A percentile compares a stretch with the other conserved stretches of the same genome.
Evolutionary conservation across 2,797 vertebrate genomes (phyloP).

Genomic region (Caiman crocodilus): DNA sequence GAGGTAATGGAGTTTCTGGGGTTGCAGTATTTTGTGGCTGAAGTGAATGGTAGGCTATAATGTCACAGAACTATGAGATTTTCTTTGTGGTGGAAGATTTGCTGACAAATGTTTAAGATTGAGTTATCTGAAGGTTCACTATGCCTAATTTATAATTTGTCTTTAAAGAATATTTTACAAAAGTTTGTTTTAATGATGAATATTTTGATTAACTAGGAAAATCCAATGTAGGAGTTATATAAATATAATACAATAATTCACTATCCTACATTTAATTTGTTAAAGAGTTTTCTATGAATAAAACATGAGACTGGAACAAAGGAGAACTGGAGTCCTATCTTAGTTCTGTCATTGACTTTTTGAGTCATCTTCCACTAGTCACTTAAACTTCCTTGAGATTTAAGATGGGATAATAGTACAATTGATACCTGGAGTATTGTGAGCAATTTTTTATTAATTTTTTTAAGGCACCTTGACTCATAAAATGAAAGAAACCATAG

Average conservation of each 20-base stretch:
- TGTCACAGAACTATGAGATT: no score
- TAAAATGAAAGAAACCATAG: constrained; percentile 11
- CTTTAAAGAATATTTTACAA: no score
- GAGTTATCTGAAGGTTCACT: no score
- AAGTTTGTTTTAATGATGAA: neutral
- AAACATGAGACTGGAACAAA: rapidly evolving
- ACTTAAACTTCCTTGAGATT: neutral
- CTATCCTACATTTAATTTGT: neutral
- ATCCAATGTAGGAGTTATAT: neutral
- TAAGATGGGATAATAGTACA: neutral
- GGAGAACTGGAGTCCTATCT: neutral
- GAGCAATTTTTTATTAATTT: neutral
- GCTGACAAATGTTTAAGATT: no score
- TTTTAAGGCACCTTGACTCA: neutral
- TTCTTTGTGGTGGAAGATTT: no score
- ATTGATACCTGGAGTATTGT: neutral
- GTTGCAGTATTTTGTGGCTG: no score
- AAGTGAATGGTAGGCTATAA: no score
- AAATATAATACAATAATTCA: neutral
- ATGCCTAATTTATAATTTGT: no score
- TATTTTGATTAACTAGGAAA: neutral
- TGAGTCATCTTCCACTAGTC: neutral
- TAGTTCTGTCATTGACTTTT: neutral
- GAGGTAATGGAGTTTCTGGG: neutral
- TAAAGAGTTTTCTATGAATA: neutral